Evolutionary conservation across 2,797 vertebrate species (phyloP).

Genomic region (Anguilla obscura): DNA sequence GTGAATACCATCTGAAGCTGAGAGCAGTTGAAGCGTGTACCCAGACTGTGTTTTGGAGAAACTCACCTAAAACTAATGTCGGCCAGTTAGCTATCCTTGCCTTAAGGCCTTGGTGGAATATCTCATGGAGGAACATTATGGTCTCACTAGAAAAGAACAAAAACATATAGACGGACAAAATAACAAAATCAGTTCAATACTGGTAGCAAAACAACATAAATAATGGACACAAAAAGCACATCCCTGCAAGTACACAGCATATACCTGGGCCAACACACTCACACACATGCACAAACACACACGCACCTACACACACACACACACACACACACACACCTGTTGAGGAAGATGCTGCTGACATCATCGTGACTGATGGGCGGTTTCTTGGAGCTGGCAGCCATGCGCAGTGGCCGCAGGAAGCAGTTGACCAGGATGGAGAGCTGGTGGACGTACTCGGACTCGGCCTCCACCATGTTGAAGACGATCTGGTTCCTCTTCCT

Average conservation of each 20-base stretch:
- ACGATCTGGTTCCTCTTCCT: conserved; percentile 89
- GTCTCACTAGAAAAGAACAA: conserved; percentile 82
- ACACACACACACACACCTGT: conserved; percentile 76
- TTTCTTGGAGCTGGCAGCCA: conserved; percentile 98
- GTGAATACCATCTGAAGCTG: not conserved
- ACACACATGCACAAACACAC: not conserved
- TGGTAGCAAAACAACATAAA: not conserved
- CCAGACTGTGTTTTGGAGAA: not conserved
- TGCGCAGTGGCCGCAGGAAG: conserved; percentile 91
- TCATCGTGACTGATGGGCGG: conserved; percentile 94
- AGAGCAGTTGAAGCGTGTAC: conserved; percentile 1
- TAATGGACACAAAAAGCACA: not conserved
- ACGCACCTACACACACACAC: conserved; percentile 25
- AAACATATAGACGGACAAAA: conserved; percentile 25
- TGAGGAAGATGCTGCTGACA: conserved; percentile 97
- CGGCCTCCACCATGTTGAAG: conserved; percentile 90
- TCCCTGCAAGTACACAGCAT: not conserved
- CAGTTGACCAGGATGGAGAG: conserved; percentile 94
- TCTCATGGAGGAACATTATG: conserved; percentile 99
- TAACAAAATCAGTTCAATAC: conserved; percentile 16
- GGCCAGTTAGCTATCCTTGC: conserved; percentile 98
- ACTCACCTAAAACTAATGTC: conserved; percentile 94
- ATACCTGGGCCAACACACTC: not conserved
- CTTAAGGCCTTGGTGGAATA: conserved; percentile 98
- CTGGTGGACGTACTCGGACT: conserved; percentile 91